Percentiles rank a stretch among this genome's conserved stretches.
Evolutionary conservation across 2,797 vertebrate genomes (phyloP).

Genomic region (Onychomys leucogaster): DNA sequence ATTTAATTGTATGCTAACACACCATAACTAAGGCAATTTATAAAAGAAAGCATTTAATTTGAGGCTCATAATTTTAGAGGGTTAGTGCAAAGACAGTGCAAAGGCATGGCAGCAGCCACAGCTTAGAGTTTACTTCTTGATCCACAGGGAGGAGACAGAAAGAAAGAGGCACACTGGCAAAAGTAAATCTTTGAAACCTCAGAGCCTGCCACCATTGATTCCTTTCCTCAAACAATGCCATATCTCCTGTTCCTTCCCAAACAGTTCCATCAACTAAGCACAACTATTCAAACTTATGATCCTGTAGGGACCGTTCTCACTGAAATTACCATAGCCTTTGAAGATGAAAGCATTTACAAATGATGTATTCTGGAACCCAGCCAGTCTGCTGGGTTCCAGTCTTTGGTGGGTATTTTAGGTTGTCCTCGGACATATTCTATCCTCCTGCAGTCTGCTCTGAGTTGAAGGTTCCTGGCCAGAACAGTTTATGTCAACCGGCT

Average conservation of each 20-base stretch:
- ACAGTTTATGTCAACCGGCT: rapidly evolving
- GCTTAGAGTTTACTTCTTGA: not conserved
- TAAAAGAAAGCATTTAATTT: not conserved
- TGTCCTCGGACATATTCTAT: not conserved
- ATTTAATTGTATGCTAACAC: not conserved
- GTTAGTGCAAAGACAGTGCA: not conserved
- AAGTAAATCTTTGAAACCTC: not conserved
- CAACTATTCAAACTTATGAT: not conserved
- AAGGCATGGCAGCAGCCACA: not conserved
- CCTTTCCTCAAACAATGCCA: not conserved
- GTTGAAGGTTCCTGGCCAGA: not conserved
- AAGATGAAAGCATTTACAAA: not conserved
- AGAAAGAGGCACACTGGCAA: not conserved
- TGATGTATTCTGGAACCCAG: not conserved
- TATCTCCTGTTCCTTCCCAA: not conserved
- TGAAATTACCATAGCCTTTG: not conserved
- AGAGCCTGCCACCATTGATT: not conserved
- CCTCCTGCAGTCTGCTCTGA: not conserved
- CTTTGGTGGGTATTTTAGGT: not conserved
- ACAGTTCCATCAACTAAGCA: not conserved
- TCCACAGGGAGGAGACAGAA: not conserved
- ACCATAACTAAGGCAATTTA: not conserved
- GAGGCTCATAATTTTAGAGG: not conserved
- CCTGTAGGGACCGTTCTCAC: not conserved
- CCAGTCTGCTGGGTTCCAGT: rapidly evolving